Conservation (phyloP, 1,140 invertebrate genomes). For the Sycophaga agraensis region DNA sequence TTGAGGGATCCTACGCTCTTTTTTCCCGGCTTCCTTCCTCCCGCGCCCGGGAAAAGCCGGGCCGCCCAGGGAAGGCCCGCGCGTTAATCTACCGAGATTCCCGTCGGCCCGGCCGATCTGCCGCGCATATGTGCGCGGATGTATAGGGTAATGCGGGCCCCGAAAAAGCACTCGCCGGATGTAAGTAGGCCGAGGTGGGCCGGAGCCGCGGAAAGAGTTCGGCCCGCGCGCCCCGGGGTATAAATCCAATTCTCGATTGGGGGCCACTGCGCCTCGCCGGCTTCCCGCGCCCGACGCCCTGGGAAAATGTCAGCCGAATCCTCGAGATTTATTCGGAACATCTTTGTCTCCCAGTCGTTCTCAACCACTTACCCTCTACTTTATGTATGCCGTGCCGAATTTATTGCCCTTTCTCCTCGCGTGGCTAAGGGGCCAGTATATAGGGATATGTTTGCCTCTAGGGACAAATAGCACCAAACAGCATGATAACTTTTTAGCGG, state of each 20-base stretch:
- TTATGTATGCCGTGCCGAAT: too few species aligned
- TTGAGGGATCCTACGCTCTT: neutral
- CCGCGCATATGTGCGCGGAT: conserved; percentile 8
- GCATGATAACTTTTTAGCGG: too few species aligned
- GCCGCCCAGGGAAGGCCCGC: neutral
- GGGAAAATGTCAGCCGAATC: too few species aligned
- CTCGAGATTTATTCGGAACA: too few species aligned
- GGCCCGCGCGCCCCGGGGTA: neutral
- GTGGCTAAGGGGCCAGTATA: too few species aligned
- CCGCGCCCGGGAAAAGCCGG: neutral
- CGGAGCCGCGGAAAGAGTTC: too few species aligned
- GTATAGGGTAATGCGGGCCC: neutral
- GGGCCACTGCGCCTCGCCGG: neutral
- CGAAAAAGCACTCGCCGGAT: conserved; percentile 1
- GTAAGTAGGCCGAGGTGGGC: conserved; percentile 6
- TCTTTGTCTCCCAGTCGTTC: too few species aligned
- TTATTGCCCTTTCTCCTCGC: too few species aligned
- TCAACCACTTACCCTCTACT: too few species aligned
- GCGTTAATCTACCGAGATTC: conserved; percentile 20
- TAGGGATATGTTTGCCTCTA: too few species aligned
- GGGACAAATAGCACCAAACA: too few species aligned
- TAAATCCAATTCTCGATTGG: conserved; percentile 9
- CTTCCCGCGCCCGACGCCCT: too few species aligned
- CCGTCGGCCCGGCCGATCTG: conserved; percentile 6
- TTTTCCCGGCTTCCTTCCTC: neutral